A percentile compares a stretch with the other conserved stretches of the same genome.
phyloP scores from a whole-genome alignment of 30 jellyfish, hydroid and myxozoan species.

The Nemopilema nomurai region DNA sequence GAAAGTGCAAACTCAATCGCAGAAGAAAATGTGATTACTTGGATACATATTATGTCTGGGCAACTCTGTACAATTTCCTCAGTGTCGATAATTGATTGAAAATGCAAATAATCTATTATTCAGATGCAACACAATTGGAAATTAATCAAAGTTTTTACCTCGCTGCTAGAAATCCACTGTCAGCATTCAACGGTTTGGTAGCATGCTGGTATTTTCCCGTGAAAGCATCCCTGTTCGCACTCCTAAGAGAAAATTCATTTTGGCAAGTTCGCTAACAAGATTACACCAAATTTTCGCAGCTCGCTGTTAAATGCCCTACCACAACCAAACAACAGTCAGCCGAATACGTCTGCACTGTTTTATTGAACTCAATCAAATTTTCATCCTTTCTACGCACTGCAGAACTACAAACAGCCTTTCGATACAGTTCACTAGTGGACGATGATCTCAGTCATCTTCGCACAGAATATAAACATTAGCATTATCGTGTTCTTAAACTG shows the following conservation, averaged over 20 bases:
- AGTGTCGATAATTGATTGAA: background rate
- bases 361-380: too few relatives aligned
- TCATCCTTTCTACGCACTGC: too few relatives aligned
- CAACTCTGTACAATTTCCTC: background rate
- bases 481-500: background rate
- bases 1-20: too few relatives aligned
- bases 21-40: background rate
- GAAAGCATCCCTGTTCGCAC: background rate
- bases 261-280: background rate
- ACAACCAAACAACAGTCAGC: too few relatives aligned
- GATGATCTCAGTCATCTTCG: too few relatives aligned
- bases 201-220: background rate
- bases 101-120: background rate
- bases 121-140: background rate
- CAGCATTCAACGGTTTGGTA: background rate
- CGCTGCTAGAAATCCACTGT: background rate
- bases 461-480: too few relatives aligned
- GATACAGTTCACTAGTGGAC: too few relatives aligned
- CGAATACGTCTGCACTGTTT: too few relatives aligned
- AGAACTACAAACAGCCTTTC: too few relatives aligned
- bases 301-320: too few relatives aligned
- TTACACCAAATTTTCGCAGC: background rate
- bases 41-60: background rate
- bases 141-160: background rate
- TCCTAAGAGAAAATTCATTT: background rate